Evolutionary conservation across 1,140 invertebrate species (phyloP).

Genomic region (Dufourea novaeangliae): DNA sequence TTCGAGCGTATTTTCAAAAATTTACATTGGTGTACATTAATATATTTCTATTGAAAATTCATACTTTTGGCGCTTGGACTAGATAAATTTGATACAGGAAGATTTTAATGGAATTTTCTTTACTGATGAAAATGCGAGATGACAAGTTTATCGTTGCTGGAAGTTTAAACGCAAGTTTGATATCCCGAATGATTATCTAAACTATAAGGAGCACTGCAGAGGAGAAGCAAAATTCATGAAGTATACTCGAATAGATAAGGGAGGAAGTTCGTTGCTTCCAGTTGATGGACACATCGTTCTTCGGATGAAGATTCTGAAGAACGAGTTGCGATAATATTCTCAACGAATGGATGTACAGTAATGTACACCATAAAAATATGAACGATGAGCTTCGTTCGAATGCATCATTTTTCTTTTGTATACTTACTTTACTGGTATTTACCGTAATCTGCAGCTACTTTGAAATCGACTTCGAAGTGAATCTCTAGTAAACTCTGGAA

Average conservation of each 20-base stretch:
- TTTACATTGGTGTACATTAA: too few relatives aligned
- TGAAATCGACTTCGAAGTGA: too few relatives aligned
- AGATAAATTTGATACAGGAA: too few relatives aligned
- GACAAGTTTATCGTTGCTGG: background rate
- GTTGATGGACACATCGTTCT: background rate
- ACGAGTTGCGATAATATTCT: background rate
- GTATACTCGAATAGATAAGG: background rate
- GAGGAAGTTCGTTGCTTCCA: background rate
- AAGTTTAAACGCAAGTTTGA: background rate
- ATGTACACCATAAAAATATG: too few relatives aligned
- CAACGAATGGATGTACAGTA: background rate
- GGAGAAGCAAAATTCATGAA: conserved; percentile 1
- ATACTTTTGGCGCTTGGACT: too few relatives aligned
- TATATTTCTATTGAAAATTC: too few relatives aligned
- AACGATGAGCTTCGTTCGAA: too few relatives aligned
- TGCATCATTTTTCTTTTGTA: too few relatives aligned
- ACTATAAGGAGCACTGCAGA: background rate
- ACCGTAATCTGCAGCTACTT: too few relatives aligned
- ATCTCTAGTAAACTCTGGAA: too few relatives aligned
- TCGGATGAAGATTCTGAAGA: background rate
- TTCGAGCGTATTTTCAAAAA: too few relatives aligned
- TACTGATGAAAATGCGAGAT: background rate
- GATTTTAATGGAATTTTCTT: background rate
- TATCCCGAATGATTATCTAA: background rate
- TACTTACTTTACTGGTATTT: too few relatives aligned